Percentiles rank a stretch among this genome's conserved stretches.
These are phyloP conservation scores for Enhydra lutris DNA, from an alignment of 2,113 vertebrate species.

Conservation along the genomic window DNA sequence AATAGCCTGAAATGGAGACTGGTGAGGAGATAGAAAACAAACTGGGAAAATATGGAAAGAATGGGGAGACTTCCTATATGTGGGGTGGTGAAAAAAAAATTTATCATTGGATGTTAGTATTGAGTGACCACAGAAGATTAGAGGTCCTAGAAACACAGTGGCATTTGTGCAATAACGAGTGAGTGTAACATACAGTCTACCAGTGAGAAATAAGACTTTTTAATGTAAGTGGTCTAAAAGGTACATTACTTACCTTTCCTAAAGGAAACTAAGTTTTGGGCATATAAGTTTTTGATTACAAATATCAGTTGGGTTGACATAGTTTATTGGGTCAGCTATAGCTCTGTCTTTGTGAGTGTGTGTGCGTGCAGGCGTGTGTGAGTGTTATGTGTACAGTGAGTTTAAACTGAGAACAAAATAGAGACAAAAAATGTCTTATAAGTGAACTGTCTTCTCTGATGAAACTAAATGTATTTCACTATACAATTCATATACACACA, in stretches of 20 bases:
- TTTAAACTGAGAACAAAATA: neutral
- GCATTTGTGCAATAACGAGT: neutral
- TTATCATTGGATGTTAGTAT: neutral
- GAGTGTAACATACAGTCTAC: neutral
- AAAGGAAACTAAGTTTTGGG: neutral
- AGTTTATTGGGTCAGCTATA: neutral
- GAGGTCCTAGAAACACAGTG: neutral
- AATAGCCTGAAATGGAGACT: neutral
- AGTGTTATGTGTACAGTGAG: neutral
- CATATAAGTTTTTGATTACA: neutral
- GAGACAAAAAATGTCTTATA: neutral
- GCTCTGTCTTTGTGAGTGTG: neutral
- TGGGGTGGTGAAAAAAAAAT: too few species aligned
- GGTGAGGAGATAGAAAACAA: neutral
- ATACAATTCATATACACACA: neutral
- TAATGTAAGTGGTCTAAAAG: neutral
- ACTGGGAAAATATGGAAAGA: neutral
- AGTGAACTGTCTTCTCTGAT: neutral
- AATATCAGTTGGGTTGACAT: neutral
- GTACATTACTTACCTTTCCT: neutral
- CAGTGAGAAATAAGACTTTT: neutral
- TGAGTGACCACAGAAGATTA: too few species aligned
- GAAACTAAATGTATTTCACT: neutral
- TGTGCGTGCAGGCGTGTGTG: rapidly evolving
- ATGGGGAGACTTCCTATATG: neutral